phyloP scores from a whole-genome alignment of 2,113 vertebrate genomes.

The Platycercus adscitus region DNA sequence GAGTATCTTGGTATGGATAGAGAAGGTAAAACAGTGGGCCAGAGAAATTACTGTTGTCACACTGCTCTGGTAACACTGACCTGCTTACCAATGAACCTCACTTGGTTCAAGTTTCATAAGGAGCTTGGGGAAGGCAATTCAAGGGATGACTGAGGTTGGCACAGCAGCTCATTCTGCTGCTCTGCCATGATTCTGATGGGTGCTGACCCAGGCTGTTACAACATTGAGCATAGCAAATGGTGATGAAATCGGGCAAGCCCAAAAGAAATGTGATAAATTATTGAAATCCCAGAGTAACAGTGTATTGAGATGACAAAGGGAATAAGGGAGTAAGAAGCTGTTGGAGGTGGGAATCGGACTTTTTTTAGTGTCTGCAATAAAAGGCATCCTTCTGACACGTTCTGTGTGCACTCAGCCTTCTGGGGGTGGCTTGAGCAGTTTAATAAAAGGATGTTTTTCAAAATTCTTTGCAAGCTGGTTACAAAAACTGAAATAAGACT shows the following conservation, averaged over 20 bases:
- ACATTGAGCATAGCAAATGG: neutral
- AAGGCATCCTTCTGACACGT: neutral
- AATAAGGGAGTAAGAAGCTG: neutral
- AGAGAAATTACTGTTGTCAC: neutral
- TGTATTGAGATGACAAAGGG: neutral
- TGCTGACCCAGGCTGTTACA: no score
- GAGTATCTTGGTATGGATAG: neutral
- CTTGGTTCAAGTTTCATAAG: neutral
- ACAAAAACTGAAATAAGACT: neutral
- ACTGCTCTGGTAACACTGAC: neutral
- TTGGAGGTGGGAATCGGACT: neutral
- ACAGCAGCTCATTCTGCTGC: neutral
- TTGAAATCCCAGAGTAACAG: neutral
- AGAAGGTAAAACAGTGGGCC: neutral
- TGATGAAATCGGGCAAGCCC: neutral
- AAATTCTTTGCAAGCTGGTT: neutral
- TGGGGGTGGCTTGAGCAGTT: neutral
- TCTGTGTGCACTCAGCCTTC: neutral
- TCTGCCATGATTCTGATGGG: neutral
- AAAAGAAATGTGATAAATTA: neutral
- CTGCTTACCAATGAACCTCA: neutral
- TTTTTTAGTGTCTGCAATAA: neutral
- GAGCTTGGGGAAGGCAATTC: neutral
- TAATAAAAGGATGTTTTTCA: neutral
- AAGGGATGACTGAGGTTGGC: neutral